phyloP scores from a whole-genome alignment of 2,113 vertebrate species.

The Oncorhynchus nerka region DNA sequence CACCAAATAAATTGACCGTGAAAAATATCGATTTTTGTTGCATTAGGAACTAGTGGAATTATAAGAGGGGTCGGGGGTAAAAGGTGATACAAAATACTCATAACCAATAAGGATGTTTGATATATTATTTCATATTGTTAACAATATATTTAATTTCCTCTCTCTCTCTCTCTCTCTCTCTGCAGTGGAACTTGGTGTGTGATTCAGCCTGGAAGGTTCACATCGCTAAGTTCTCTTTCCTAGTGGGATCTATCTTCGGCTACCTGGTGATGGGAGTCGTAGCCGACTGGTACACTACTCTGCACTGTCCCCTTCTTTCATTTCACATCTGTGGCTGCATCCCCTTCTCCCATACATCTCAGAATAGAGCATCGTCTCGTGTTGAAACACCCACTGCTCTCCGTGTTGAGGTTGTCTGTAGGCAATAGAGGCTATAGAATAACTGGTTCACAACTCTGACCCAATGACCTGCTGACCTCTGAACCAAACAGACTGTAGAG shows the following conservation, averaged over 20 bases:
- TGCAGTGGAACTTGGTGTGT: conserved; percentile 96
- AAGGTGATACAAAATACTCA: no score
- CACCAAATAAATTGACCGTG: no score
- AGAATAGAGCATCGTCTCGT: background rate
- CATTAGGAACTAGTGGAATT: no score
- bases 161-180: conserved; percentile 46
- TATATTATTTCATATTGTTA: no score
- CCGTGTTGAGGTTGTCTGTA: conserved; percentile 42
- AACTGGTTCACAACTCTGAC: conserved; percentile 19
- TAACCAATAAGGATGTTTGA: no score
- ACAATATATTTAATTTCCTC: conserved; percentile 5
- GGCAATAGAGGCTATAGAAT: conserved; percentile 37
- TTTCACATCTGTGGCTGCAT: background rate
- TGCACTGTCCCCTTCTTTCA: conserved; percentile 4
- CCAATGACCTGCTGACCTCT: conserved; percentile 38
- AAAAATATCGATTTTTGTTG: no score
- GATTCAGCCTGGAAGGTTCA: conserved; percentile 97
- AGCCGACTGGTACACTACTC: conserved; percentile 90
- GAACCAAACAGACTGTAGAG: background rate
- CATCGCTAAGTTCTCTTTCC: conserved; percentile 94
- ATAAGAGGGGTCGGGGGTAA: no score
- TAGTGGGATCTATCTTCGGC: conserved; percentile 96
- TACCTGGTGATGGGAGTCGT: conserved; percentile 96
- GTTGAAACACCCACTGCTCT: background rate
- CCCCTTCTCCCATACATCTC: background rate